Conservation (phyloP, 2,888 invertebrate species). For the Platycheirus rosarum region DNA sequence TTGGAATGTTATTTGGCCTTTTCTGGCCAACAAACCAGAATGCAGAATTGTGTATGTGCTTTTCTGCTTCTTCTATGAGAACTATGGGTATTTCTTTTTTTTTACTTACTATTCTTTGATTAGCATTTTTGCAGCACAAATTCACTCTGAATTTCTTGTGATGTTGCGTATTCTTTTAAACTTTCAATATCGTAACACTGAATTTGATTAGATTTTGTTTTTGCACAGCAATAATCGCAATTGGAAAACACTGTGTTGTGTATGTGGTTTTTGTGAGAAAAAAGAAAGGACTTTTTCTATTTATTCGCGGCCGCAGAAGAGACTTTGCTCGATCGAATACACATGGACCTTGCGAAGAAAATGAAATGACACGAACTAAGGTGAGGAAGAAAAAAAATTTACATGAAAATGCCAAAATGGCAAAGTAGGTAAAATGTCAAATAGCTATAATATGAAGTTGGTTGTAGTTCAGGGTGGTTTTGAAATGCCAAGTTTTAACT, state of each 20-base stretch:
- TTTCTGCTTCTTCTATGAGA: constrained; percentile 35
- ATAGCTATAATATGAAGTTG: no score
- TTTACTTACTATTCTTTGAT: constrained; percentile 73
- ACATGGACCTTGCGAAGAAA: constrained; percentile 60
- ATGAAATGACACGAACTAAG: constrained; percentile 68
- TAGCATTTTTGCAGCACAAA: constrained; percentile 73
- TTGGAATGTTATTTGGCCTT: constrained; percentile 37
- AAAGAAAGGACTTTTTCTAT: constrained; percentile 42
- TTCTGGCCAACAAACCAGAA: constrained; percentile 42
- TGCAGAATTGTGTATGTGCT: constrained; percentile 28
- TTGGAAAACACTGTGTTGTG: background rate
- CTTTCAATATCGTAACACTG: constrained; percentile 33
- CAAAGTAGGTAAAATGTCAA: constrained; percentile 13
- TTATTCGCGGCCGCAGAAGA: constrained; percentile 61
- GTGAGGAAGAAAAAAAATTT: constrained; percentile 46
- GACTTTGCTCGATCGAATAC: constrained; percentile 65
- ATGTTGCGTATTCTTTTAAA: constrained; percentile 27
- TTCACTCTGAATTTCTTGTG: constrained; percentile 54
- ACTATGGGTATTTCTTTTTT: constrained; percentile 27
- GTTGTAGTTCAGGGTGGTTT: no score
- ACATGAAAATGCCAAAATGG: constrained; percentile 72
- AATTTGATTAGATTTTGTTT: constrained; percentile 27
- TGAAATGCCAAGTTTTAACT: no score
- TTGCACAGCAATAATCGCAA: constrained; percentile 19
- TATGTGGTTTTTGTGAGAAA: no score